Conservation (phyloP, 2,797 vertebrate species). For the Pseudochirops cupreus region DNA sequence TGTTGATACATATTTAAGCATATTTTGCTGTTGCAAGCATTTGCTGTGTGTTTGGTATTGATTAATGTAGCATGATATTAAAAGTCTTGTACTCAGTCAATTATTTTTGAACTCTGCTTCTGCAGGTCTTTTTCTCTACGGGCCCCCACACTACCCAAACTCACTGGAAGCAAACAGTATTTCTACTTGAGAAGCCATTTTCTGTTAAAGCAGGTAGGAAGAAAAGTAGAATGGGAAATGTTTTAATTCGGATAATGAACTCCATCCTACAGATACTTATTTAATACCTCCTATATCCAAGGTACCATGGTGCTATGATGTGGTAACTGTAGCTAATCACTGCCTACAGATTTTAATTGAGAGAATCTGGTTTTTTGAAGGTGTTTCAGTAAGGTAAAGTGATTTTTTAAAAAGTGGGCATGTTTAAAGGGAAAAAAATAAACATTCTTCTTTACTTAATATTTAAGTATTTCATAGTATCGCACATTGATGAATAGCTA, state of each 20-base stretch:
- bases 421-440: neutral
- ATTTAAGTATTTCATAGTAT: neutral
- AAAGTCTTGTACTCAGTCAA: slow-evolving; percentile 84
- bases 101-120: slow-evolving; percentile 82
- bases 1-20: slow-evolving; percentile 76
- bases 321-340: neutral
- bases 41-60: slow-evolving; percentile 79
- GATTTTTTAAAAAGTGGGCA: slow-evolving; percentile 16
- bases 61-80: slow-evolving; percentile 85
- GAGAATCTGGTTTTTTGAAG: neutral
- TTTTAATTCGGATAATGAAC: slow-evolving; percentile 10
- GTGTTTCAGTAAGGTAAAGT: neutral
- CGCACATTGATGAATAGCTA: neutral
- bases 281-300: neutral
- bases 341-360: slow-evolving; percentile 30
- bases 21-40: slow-evolving; percentile 86
- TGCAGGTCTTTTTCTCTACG: slow-evolving; percentile 95
- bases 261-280: neutral
- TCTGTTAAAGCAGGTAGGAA: slow-evolving; percentile 90
- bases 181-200: slow-evolving; percentile 93
- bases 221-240: neutral
- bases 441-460: neutral
- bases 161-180: slow-evolving; percentile 97
- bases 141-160: slow-evolving; percentile 92
- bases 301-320: slow-evolving; percentile 20